Evolutionary conservation across 2,113 vertebrate species (phyloP).

Genomic region (Carassius auratus): DNA sequence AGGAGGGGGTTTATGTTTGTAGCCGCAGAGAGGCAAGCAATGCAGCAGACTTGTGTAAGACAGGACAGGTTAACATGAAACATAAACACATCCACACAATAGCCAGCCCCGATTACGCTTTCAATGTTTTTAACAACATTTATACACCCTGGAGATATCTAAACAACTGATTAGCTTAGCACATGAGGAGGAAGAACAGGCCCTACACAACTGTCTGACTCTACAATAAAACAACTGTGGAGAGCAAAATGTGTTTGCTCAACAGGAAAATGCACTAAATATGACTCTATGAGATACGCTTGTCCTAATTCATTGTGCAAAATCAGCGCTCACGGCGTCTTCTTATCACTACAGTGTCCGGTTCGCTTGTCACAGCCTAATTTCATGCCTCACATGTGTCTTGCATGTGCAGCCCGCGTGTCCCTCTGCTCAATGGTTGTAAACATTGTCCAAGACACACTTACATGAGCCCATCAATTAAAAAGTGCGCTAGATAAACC

Average conservation of each 20-base stretch:
- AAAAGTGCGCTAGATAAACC: not conserved
- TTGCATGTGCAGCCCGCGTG: slow-evolving; percentile 36
- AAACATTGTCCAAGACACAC: slow-evolving; percentile 36
- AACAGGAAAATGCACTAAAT: not conserved
- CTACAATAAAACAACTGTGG: not conserved
- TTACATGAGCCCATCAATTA: slow-evolving; percentile 54
- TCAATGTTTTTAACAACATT: not conserved
- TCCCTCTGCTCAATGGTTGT: slow-evolving; percentile 14
- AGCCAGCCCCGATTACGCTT: not conserved
- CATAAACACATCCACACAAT: slow-evolving; percentile 58
- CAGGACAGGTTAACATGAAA: slow-evolving; percentile 69
- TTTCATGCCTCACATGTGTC: slow-evolving; percentile 48
- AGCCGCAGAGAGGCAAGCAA: slow-evolving; percentile 68
- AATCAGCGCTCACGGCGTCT: not conserved
- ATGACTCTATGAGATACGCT: not conserved
- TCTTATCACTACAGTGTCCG: slow-evolving; percentile 21
- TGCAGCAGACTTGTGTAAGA: slow-evolving; percentile 66
- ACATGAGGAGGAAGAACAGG: not conserved
- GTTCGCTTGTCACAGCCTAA: slow-evolving; percentile 41
- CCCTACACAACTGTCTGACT: not conserved
- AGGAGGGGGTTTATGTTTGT: slow-evolving; percentile 61
- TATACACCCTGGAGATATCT: not conserved
- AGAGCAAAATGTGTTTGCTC: not conserved
- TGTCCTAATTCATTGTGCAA: slow-evolving; percentile 12
- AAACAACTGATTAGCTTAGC: not conserved